Evolutionary conservation across 1,140 invertebrate genomes (phyloP).

Genomic region (Drosophila pachea): DNA sequence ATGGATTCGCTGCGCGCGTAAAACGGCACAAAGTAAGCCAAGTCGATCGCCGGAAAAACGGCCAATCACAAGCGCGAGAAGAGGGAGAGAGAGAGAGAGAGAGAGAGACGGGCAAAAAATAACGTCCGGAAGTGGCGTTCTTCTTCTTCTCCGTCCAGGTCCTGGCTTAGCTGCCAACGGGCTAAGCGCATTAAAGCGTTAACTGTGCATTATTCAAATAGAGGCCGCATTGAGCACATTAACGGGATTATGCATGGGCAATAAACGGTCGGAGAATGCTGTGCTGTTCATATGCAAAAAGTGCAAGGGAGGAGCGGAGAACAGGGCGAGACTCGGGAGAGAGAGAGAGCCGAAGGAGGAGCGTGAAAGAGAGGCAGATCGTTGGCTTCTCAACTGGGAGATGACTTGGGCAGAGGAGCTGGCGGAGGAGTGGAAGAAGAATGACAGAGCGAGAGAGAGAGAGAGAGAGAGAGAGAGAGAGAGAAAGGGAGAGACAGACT

Average conservation of each 20-base stretch:
- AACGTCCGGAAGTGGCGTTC: constrained; percentile 33
- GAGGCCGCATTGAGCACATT: constrained; percentile 63
- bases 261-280: constrained; percentile 51
- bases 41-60: constrained; percentile 12
- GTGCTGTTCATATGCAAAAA: constrained; percentile 53
- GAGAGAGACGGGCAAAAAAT: constrained; percentile 36
- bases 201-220: constrained; percentile 75
- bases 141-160: background rate
- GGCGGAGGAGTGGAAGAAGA: background rate
- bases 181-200: constrained; percentile 72
- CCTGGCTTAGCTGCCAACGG: constrained; percentile 12
- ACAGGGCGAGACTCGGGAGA: background rate
- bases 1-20: constrained; percentile 67
- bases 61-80: constrained; percentile 3
- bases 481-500: background rate
- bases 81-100: constrained; percentile 33
- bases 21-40: constrained; percentile 27
- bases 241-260: constrained; percentile 70
- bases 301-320: background rate
- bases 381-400: no score
- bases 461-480: background rate
- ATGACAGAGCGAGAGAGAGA: background rate
- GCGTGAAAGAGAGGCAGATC: no score
- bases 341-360: background rate
- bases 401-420: no score